Evolutionary conservation across 2,888 invertebrate species (phyloP), one percentile per base, ranked within the genome.

Genomic region (Aromia moschata): DNA sequence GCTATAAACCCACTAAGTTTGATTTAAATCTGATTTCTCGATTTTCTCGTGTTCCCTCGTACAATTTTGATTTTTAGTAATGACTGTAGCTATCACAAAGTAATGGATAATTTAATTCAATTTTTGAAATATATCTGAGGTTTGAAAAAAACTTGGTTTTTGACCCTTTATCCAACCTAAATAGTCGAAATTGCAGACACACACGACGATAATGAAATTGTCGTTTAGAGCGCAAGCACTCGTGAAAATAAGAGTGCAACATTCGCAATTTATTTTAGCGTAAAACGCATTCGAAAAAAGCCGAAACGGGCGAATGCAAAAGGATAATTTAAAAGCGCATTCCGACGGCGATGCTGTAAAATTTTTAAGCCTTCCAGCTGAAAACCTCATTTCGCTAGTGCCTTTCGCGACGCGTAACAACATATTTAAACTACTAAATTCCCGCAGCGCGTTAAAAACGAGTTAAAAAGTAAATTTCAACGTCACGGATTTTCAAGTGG

Each of bases 361-460:
- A 25, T 20, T 25, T 49, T 16, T 17, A 14, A 7, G 37, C 37
- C 15, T 38, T 45, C 15, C 9, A 3, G 16, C 25, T 40, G 37
- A 38, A 25, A 49, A 38, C 40, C 25, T 30, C 18, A 38, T 30
- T 49, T 38, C 14, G 20, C 16, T 25, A 15, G 41, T 43, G 43
- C 20, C 14, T 43, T 18, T 14, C 20, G n/a, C 49, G 14, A 49
- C 37, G 36, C 25, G 49, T 7, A 49, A 49, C 16, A 25, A 25
- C 20, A 20, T 15, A 38, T 38, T 49, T 38, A 20, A 49, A 38
- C 25, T 38, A n/a, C 38, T 49, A 47, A 47, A 49, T 38, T 38
- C 18, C 25, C 15, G 30, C 25, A 38, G 38, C 49, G 38, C 38
- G n/a, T 40, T 30, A 15, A 30, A 9, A 25, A 38, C 25, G 9